Conservation (phyloP, 2,797 vertebrate species). For the Apogon hyalosoma region DNA sequence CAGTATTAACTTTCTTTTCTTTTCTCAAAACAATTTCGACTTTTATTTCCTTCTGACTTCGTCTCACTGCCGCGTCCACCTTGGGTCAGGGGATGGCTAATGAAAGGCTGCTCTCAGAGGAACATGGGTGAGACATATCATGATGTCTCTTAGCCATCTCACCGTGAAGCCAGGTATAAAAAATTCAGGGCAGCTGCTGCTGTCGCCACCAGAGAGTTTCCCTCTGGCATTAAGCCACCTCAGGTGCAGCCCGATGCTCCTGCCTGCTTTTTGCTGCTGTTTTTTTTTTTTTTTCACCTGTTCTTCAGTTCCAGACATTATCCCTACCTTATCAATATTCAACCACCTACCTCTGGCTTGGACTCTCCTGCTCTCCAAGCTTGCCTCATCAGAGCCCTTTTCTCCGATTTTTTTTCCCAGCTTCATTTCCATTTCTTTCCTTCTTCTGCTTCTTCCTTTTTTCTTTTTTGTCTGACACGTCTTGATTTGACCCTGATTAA, state of each 20-base stretch:
- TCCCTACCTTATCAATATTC: slow-evolving; percentile 75
- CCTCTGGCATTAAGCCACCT: slow-evolving; percentile 60
- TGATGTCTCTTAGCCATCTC: slow-evolving; percentile 64
- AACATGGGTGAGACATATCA: slow-evolving; percentile 73
- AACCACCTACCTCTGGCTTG: slow-evolving; percentile 18
- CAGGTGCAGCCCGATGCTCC: slow-evolving; percentile 46
- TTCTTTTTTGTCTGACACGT: slow-evolving; percentile 22
- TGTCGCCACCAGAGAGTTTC: slow-evolving; percentile 62
- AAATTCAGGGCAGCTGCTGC: slow-evolving; percentile 72
- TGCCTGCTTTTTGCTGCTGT: slow-evolving; percentile 30
- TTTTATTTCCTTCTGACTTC: slow-evolving; percentile 68
- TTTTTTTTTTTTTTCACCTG: slow-evolving; percentile 4
- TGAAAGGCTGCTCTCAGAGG: slow-evolving; percentile 75
- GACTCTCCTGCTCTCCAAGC: slow-evolving; percentile 17
- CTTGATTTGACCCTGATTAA: slow-evolving; percentile 69
- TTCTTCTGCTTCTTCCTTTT: slow-evolving; percentile 17
- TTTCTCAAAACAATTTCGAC: slow-evolving; percentile 71
- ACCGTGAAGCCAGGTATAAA: slow-evolving; percentile 66
- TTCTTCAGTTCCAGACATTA: slow-evolving; percentile 58
- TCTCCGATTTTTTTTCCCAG: slow-evolving; percentile 17
- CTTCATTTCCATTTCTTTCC: slow-evolving; percentile 41
- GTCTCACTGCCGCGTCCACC: slow-evolving; percentile 55
- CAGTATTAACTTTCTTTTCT: slow-evolving; percentile 64
- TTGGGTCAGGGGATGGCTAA: slow-evolving; percentile 65
- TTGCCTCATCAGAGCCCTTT: slow-evolving; percentile 29